Percentiles rank a stretch among this genome's conserved stretches.
Evolutionary conservation across 2,797 vertebrate genomes (phyloP).

Genomic region (Halcyon leucocephala): DNA sequence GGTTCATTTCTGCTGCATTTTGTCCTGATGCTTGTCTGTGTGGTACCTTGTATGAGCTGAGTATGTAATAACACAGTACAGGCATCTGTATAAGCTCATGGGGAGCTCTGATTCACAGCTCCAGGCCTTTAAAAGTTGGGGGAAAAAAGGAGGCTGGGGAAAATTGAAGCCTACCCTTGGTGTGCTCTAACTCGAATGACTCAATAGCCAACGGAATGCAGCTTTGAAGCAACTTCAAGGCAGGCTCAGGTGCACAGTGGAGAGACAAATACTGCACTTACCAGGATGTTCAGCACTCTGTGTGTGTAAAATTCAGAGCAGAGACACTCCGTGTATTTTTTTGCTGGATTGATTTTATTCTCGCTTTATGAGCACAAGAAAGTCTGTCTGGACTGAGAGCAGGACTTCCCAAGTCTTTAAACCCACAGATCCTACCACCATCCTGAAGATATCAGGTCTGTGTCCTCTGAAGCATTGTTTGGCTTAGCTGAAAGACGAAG

Average conservation of each 20-base stretch:
- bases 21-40: not conserved
- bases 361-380: not conserved
- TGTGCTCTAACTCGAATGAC: not conserved
- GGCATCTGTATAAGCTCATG: not conserved
- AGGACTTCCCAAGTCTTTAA: not conserved
- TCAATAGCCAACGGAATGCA: not conserved
- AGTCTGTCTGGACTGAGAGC: not conserved
- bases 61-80: not conserved
- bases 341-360: not conserved
- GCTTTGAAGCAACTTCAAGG: not conserved
- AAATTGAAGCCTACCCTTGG: not conserved
- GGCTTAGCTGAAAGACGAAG: not conserved
- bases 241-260: not conserved
- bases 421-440: not conserved
- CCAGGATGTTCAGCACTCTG: not conserved
- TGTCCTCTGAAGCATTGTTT: not conserved
- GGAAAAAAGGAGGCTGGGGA: fast-evolving
- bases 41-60: not conserved
- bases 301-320: not conserved
- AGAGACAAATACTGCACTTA: not conserved
- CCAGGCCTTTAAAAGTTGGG: not conserved
- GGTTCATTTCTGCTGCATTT: not conserved
- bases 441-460: not conserved
- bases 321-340: fast-evolving
- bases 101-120: not conserved